Evolutionary conservation across 2,797 vertebrate species (phyloP), one percentile per base, ranked within the genome.

Genomic region (Chromobotia macracanthus): DNA sequence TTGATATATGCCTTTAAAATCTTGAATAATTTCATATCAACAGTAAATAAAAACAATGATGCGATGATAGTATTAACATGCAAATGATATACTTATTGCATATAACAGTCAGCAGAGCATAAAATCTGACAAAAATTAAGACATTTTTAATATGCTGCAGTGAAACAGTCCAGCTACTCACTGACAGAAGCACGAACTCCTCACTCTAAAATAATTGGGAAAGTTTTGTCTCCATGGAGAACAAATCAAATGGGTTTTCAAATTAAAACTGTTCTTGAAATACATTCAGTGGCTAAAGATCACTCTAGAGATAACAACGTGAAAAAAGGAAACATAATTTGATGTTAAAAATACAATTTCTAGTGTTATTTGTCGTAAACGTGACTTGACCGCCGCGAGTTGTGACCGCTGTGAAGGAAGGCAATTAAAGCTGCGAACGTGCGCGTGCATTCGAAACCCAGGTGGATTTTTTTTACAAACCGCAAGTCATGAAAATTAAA

Each of bases 181-280:
- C 74, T 60, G 41, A 77, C 51, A 68, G 55, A 81, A 28, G 25
- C 11, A 58, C 15, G 23, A 60, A 15, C 55, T 60, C 31, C 60
- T 63, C 63, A 60, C 68, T 66, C 41, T 28, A 58, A 23, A 61
- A 72, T 53, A 77, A 58, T 60, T 66, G 67, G 79, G 66, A 74
- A 77, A 69, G 51, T 61, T 80, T 51, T 23, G 80, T 78, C 50
- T 86, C 77, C 74, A 68, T 71, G 69, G 70, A 79, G 74, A 84
- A 75, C 46, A 75, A 81, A 70, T 80, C 70, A 69, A 74, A 80
- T 19, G 58, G 58, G 28, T 58, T 75, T 44, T 44, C 6, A 19
- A 31, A 76, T 76, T 55, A 67, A 65, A 46, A 46, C 63, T 56
- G 28, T 67, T 46, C 35, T 65, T 31, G 3, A 53, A 46, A 71